A percentile compares a stretch with the other conserved stretches of the same genome.
Conservation (phyloP, 2,888 invertebrate species). For the Polydrusus tereticollis region DNA sequence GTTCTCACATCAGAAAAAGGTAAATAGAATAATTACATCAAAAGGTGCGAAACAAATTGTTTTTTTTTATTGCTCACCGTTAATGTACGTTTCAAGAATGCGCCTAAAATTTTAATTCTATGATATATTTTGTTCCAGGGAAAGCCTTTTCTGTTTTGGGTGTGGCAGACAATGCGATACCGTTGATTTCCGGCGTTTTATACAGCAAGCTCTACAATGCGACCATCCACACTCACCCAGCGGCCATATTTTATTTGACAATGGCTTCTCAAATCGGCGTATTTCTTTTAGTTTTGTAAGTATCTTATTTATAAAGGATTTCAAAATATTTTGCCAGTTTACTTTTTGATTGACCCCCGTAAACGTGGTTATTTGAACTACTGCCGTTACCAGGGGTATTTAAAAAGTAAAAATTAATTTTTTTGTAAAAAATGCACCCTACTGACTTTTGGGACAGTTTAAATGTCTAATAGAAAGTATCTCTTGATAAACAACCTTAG, state of each 20-base stretch:
- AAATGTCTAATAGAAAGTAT: no score
- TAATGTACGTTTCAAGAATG: background rate
- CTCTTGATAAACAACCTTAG: no score
- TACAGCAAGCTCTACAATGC: constrained; percentile 82
- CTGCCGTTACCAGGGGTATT: background rate
- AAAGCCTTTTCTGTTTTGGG: constrained; percentile 83
- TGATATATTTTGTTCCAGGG: no score
- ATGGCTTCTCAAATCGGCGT: constrained; percentile 78
- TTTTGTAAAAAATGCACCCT: background rate
- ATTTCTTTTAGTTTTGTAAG: constrained; percentile 78
- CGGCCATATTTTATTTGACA: constrained; percentile 80
- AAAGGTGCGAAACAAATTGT: background rate
- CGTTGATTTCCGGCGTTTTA: constrained; percentile 79
- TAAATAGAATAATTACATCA: background rate
- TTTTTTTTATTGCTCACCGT: background rate
- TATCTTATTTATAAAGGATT: constrained; percentile 12
- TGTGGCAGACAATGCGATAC: constrained; percentile 85
- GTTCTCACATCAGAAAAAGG: constrained; percentile 1
- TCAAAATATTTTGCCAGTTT: background rate
- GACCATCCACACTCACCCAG: constrained; percentile 72
- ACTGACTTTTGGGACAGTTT: no score
- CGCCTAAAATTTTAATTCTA: no score
- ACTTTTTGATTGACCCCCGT: background rate
- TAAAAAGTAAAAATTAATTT: background rate
- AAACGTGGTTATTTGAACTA: background rate